These are phyloP conservation scores for Sardina pilchardus DNA, from an alignment of 2,113 vertebrate species.

Conservation along the genomic window DNA sequence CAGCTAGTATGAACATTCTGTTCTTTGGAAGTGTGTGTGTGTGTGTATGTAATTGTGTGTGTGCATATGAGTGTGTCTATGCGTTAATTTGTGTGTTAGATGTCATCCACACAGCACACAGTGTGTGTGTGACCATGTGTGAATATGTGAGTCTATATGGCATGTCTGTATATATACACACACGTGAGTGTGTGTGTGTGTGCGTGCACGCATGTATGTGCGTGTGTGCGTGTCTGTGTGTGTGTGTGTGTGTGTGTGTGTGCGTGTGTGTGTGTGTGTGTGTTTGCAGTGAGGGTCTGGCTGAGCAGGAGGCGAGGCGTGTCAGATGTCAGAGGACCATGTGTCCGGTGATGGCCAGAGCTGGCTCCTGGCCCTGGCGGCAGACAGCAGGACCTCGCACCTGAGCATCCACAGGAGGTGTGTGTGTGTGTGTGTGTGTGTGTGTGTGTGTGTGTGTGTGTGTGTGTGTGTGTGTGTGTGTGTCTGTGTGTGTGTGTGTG, in stretches of 20 bases:
- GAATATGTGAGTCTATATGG: too few relatives aligned
- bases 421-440: not conserved
- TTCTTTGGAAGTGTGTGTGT: too few relatives aligned
- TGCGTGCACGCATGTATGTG: not conserved
- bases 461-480: not conserved
- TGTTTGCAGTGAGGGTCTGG: not conserved
- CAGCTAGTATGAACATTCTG: too few relatives aligned
- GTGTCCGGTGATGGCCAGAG: not conserved
- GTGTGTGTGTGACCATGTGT: too few relatives aligned
- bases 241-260: not conserved
- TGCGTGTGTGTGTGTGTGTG: not conserved
- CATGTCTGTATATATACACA: too few relatives aligned
- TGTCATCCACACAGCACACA: too few relatives aligned
- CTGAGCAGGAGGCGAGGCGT: not conserved
- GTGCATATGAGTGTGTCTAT: too few relatives aligned
- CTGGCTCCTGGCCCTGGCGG: not conserved
- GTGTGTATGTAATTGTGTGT: too few relatives aligned
- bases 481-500: not conserved
- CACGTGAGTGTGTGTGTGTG: not conserved
- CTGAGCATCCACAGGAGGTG: not conserved
- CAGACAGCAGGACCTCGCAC: slow-evolving; percentile 2
- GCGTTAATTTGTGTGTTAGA: too few relatives aligned
- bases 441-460: not conserved
- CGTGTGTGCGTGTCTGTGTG: not conserved
- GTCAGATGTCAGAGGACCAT: slow-evolving; percentile 10